Conservation (phyloP, 1,140 invertebrate species). For the Metaphire vulgaris region DNA sequence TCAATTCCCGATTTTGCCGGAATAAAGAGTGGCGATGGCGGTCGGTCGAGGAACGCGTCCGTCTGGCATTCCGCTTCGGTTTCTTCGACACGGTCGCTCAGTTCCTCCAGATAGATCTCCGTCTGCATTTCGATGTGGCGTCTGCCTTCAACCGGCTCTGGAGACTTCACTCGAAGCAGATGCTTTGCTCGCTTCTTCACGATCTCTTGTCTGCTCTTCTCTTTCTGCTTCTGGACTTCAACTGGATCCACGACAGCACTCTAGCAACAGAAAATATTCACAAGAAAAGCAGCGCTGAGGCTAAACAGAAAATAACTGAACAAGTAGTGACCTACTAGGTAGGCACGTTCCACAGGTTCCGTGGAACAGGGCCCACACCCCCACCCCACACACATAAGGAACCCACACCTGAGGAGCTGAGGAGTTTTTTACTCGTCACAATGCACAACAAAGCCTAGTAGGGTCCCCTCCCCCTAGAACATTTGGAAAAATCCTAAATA, state of each 20-base stretch:
- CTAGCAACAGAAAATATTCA: constrained; percentile 31
- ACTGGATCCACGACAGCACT: constrained; percentile 51
- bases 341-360: too few species aligned
- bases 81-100: constrained; percentile 58
- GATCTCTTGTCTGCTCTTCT: constrained; percentile 46
- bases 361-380: too few species aligned
- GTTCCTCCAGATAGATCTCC: constrained; percentile 76
- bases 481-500: too few species aligned
- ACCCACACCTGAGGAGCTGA: too few species aligned
- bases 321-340: too few species aligned
- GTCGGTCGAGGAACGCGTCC: constrained; percentile 73
- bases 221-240: constrained; percentile 51
- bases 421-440: too few species aligned
- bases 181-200: constrained; percentile 51
- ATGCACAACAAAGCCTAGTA: too few species aligned
- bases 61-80: constrained; percentile 72
- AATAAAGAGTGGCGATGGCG: constrained; percentile 64
- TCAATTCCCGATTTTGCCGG: constrained; percentile 72
- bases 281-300: background rate
- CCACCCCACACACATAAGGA: too few species aligned
- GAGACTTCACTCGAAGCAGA: constrained; percentile 40
- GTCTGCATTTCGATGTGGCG: constrained; percentile 78
- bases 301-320: too few species aligned
- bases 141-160: constrained; percentile 63
- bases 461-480: too few species aligned